Base-by-base conservation (phyloP, 2,888 invertebrate genomes). In the Orthonychiurus folsomi region DNA sequence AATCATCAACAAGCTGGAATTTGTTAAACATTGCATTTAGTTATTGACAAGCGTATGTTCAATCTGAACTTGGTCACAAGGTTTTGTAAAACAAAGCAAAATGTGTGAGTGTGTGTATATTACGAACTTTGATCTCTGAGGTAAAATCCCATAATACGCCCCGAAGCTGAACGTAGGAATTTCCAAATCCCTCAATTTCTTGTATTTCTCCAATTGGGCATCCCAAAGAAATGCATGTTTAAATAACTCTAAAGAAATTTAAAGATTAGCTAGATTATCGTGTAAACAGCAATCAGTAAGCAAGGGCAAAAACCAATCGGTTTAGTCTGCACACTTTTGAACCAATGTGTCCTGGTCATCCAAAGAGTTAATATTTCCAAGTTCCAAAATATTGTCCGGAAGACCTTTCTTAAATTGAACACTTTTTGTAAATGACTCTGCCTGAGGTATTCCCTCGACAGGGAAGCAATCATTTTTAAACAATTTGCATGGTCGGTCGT, bases 181-280 rank as follows among this genome's bases (percentile, higher is more conserved):
- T 26, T 79, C 77, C 1, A 84, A 81, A 74, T 89, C 85, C 75
- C 85, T 85, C 1, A 83, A 78, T 77, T 84, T 88, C 0, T 89
- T 88, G 56, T 93, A 76, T 74, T 86, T 87, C 63, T 85, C 80
- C 76, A 90, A 88, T 74, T 88, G 84, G 23, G 88, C 84, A 79
- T 93, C 91, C 77, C 78, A 78, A 1, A 75, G 66, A 61, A 77
- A 76, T 5, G 78, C 75, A 65, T 77, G 77, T 72, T 77, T 74
- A 9, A n/a, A n/a, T n/a, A n/a, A n/a, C n/a, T n/a, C n/a, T n/a
- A n/a, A n/a, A n/a, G n/a, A n/a, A n/a, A n/a, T n/a, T n/a, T n/a
- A n/a, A n/a, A n/a, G n/a, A n/a, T n/a, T n/a, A n/a, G n/a, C n/a
- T n/a, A n/a, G n/a, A n/a, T n/a, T n/a, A n/a, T n/a, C n/a, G n/a